Evolutionary conservation across 2,113 vertebrate genomes (phyloP).

Genomic region (Protobothrops flavoviridis): DNA sequence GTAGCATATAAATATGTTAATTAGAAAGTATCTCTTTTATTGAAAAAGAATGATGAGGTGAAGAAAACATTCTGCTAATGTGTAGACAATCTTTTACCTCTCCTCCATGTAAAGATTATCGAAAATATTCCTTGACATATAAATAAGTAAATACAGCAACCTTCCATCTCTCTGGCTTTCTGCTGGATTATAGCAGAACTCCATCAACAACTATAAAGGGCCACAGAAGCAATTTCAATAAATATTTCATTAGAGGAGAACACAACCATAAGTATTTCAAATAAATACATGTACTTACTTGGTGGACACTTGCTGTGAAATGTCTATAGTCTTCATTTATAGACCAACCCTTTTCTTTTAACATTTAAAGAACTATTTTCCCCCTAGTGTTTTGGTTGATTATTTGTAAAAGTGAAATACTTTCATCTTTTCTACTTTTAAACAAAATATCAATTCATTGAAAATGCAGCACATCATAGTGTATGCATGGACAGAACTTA

Average conservation of each 20-base stretch:
- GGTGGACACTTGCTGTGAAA: constrained; percentile 35
- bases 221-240: constrained; percentile 58
- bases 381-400: constrained; percentile 25
- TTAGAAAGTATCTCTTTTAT: constrained; percentile 32
- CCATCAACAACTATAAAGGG: constrained; percentile 47
- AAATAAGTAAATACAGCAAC: constrained; percentile 62
- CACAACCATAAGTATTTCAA: constrained; percentile 51
- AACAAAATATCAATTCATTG: constrained; percentile 41
- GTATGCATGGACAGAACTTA: not conserved
- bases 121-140: constrained; percentile 48
- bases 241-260: constrained; percentile 59
- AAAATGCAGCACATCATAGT: constrained; percentile 36
- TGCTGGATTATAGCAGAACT: constrained; percentile 54
- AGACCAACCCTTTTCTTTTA: constrained; percentile 38
- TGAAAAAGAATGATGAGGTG: constrained; percentile 33
- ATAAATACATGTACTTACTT: constrained; percentile 52
- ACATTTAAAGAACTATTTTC: constrained; percentile 25
- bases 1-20: constrained; percentile 24
- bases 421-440: constrained; percentile 46
- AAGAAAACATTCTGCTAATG: constrained; percentile 46
- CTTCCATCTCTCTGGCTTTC: constrained; percentile 33
- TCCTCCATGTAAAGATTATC: constrained; percentile 51
- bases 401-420: constrained; percentile 58
- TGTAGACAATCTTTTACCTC: constrained; percentile 52
- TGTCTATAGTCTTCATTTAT: constrained; percentile 52